These are phyloP conservation scores for Parelbella ahira DNA, from an alignment of 2,888 invertebrate genomes.

Conservation along the genomic window DNA sequence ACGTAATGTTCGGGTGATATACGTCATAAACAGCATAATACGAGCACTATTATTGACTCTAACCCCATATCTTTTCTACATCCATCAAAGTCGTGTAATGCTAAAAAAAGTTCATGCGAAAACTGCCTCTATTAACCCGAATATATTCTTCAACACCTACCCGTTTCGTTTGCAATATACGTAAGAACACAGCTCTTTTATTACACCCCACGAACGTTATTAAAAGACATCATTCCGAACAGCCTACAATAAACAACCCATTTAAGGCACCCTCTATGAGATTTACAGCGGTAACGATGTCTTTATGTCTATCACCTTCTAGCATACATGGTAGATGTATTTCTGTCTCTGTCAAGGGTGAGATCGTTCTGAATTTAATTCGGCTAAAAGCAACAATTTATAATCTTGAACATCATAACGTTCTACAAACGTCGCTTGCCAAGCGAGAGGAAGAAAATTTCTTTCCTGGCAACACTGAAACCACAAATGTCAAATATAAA, in stretches of 20 bases:
- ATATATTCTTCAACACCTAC: slow-evolving; percentile 18
- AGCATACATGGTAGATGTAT: slow-evolving; percentile 8
- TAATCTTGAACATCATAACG: slow-evolving; percentile 33
- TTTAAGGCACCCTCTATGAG: slow-evolving; percentile 41
- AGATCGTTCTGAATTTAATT: slow-evolving; percentile 38
- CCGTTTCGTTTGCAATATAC: slow-evolving; percentile 27
- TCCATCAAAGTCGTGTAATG: slow-evolving; percentile 12
- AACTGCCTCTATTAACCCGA: slow-evolving; percentile 12
- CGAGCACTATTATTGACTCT: slow-evolving; percentile 1
- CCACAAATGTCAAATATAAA: slow-evolving; percentile 11
- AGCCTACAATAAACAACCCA: slow-evolving; percentile 57
- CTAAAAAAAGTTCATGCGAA: slow-evolving; percentile 4
- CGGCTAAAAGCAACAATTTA: slow-evolving; percentile 41
- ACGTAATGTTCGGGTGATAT: slow-evolving; percentile 1
- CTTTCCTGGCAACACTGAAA: not conserved
- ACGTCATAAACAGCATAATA: slow-evolving; percentile 4
- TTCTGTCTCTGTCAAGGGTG: slow-evolving; percentile 24
- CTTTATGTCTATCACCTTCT: slow-evolving; percentile 27
- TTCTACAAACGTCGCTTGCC: slow-evolving; percentile 19
- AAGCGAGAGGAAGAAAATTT: slow-evolving; percentile 22
- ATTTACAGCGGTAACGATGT: slow-evolving; percentile 18
- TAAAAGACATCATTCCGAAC: slow-evolving; percentile 57
- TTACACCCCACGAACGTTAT: slow-evolving; percentile 39
- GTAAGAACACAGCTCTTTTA: slow-evolving; percentile 33
- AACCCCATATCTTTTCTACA: slow-evolving; percentile 10